Conservation (phyloP, 2,888 invertebrate species). For the Drosophila imparisetae region DNA sequence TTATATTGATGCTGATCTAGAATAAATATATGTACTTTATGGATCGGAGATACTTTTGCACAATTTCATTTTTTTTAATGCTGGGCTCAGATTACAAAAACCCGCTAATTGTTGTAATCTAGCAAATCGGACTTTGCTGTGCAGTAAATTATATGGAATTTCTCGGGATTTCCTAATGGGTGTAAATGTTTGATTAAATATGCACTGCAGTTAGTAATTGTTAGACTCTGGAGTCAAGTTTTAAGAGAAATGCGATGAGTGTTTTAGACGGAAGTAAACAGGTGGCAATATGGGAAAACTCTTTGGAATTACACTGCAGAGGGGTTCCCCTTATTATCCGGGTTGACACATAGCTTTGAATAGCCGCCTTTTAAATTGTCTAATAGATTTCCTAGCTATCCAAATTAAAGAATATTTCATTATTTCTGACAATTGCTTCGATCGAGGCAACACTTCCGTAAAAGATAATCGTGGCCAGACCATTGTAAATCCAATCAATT, state of each 20-base stretch:
- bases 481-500: slow-evolving; percentile 13
- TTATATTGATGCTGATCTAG: background rate
- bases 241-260: background rate
- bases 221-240: background rate
- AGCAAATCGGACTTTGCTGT: background rate
- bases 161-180: background rate
- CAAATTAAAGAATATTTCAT: background rate
- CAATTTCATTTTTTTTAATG: background rate
- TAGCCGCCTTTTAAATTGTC: background rate
- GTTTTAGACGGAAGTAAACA: slow-evolving; percentile 2
- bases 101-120: slow-evolving; percentile 49
- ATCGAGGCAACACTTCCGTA: slow-evolving; percentile 35
- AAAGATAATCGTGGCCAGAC: slow-evolving; percentile 36
- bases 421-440: background rate
- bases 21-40: background rate
- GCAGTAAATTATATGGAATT: slow-evolving; percentile 28
- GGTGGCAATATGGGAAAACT: background rate
- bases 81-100: slow-evolving; percentile 23
- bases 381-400: background rate
- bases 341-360: background rate
- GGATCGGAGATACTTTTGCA: background rate
- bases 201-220: slow-evolving; percentile 15
- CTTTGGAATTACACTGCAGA: background rate
- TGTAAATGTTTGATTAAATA: slow-evolving; percentile 15
- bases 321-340: background rate